Conservation (phyloP, 2,113 vertebrate genomes). For the Poeciliopsis retropinna region DNA sequence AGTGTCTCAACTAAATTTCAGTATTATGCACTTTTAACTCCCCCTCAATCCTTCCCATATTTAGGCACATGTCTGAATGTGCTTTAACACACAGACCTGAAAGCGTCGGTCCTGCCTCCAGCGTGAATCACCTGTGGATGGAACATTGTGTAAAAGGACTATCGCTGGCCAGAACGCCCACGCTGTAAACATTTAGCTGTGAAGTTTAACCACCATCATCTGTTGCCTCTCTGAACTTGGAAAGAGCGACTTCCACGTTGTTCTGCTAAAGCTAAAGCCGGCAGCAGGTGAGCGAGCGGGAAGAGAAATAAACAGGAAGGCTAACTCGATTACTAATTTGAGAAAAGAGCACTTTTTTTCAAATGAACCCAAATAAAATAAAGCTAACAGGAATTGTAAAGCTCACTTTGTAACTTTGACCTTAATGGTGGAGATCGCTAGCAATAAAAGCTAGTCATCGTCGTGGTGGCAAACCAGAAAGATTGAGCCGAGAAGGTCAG, state of each 20-base stretch:
- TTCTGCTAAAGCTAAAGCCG: not conserved
- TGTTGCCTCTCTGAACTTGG: constrained; percentile 1
- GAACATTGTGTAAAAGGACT: constrained; percentile 23
- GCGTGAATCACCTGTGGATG: constrained; percentile 33
- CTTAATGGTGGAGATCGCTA: too few species aligned
- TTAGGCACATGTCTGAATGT: constrained; percentile 34
- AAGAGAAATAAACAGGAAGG: not conserved
- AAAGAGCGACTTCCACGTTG: not conserved
- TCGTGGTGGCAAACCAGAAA: not conserved
- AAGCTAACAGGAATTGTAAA: not conserved
- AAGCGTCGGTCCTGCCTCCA: constrained; percentile 39
- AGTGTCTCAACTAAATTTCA: constrained; percentile 37
- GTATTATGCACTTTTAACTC: constrained; percentile 36
- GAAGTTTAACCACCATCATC: constrained; percentile 3
- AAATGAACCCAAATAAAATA: not conserved
- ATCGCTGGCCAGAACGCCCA: constrained; percentile 22
- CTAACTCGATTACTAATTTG: not conserved
- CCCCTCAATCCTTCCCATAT: constrained; percentile 26
- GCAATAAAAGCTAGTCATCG: too few species aligned
- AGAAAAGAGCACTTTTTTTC: not conserved
- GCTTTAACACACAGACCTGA: constrained; percentile 38
- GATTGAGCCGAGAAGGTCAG: not conserved
- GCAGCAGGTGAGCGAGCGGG: not conserved
- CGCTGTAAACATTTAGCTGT: constrained; percentile 3
- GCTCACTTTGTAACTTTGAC: not conserved